phyloP scores from a whole-genome alignment of 2,797 vertebrate genomes.

The Moxostoma hubbsi region DNA sequence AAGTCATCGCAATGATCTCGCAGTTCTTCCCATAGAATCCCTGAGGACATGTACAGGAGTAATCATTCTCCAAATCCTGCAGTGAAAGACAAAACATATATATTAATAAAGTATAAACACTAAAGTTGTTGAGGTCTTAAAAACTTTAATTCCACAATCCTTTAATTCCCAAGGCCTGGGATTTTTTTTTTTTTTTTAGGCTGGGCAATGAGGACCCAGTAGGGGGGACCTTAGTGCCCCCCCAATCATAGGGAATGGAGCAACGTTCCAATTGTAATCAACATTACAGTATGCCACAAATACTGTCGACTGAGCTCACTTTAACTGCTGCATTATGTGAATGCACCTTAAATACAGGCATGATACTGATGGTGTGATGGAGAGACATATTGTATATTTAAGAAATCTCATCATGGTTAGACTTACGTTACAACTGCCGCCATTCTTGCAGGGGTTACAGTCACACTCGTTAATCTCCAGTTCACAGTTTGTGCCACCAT shows the following conservation, averaged over 20 bases:
- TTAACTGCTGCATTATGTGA: neutral
- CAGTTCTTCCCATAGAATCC: conserved; percentile 92
- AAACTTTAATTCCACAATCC: neutral
- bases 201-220: too few relatives aligned
- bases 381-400: neutral
- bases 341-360: neutral
- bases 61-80: conserved; percentile 88
- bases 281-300: too few relatives aligned
- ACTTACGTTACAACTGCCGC: conserved; percentile 93
- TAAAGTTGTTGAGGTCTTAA: conserved; percentile 28
- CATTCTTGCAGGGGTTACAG: conserved; percentile 92
- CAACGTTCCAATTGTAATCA: too few relatives aligned
- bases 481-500: conserved; percentile 90
- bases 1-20: conserved; percentile 88
- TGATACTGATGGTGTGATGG: neutral
- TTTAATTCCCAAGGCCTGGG: too few relatives aligned
- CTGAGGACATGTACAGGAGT: conserved; percentile 85
- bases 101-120: conserved; percentile 32
- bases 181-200: too few relatives aligned
- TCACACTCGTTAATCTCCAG: conserved; percentile 93
- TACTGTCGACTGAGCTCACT: neutral
- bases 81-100: conserved; percentile 41
- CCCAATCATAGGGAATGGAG: too few relatives aligned
- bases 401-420: neutral
- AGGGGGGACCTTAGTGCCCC: too few relatives aligned